phyloP scores from a whole-genome alignment of 2,797 vertebrate species.

The Naso thynnoides region DNA sequence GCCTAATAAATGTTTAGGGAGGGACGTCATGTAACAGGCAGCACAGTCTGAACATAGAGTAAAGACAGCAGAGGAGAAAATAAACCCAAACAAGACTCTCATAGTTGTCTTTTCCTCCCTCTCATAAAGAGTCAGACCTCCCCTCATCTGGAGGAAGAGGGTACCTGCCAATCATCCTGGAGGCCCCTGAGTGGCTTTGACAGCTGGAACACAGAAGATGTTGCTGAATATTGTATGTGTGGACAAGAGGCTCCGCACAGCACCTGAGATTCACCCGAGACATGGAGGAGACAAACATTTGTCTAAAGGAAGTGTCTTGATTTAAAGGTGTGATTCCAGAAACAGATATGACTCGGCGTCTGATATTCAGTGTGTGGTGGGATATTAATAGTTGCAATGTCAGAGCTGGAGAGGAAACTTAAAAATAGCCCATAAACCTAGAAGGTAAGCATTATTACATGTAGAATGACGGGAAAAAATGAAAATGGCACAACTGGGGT shows the following conservation, averaged over 20 bases:
- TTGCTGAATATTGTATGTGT: constrained; percentile 35
- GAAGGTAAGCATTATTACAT: constrained; percentile 32
- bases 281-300: constrained; percentile 43
- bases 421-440: constrained; percentile 16
- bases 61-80: constrained; percentile 58
- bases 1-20: constrained; percentile 73
- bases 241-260: constrained; percentile 39
- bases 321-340: constrained; percentile 36
- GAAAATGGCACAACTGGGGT: constrained; percentile 52
- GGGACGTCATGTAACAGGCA: constrained; percentile 69
- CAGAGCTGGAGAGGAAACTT: constrained; percentile 18
- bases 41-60: constrained; percentile 59
- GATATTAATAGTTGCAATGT: constrained; percentile 36
- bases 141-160: constrained; percentile 67
- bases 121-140: constrained; percentile 73
- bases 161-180: constrained; percentile 78
- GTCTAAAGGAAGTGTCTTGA: constrained; percentile 3
- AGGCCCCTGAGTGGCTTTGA: constrained; percentile 60
- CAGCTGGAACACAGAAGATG: constrained; percentile 49
- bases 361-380: background rate
- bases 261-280: constrained; percentile 38
- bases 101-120: constrained; percentile 64
- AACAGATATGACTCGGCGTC: constrained; percentile 1
- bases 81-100: constrained; percentile 64
- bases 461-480: constrained; percentile 41